Evolutionary conservation across 2,113 vertebrate species (phyloP).

Genomic region (Anoplopoma fimbria): DNA sequence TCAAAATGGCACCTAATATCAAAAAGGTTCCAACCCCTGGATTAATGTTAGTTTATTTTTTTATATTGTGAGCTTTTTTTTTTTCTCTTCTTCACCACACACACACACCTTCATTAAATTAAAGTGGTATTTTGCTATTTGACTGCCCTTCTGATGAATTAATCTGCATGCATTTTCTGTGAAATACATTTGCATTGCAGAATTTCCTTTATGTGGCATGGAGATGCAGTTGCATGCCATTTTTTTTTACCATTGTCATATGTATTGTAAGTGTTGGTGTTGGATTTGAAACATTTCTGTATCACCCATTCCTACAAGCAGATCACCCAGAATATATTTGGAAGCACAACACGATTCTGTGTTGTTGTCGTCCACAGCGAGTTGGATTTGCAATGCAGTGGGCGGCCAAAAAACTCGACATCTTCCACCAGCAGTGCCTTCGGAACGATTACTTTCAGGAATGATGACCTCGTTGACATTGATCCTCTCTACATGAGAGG

Average conservation of each 20-base stretch:
- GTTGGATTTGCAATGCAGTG: not conserved
- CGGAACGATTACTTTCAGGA: conserved; percentile 59
- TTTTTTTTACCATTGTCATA: not conserved
- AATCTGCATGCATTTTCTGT: not conserved
- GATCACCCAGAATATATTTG: not conserved
- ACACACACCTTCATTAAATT: no score
- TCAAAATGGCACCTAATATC: not conserved
- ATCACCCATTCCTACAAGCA: not conserved
- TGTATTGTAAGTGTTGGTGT: not conserved
- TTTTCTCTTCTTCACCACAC: no score
- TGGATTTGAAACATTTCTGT: not conserved
- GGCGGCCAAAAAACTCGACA: not conserved
- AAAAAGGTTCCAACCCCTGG: not conserved
- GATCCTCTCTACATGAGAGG: conserved; percentile 62
- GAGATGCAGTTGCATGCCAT: not conserved
- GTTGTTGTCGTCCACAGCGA: not conserved
- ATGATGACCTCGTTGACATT: conserved; percentile 66
- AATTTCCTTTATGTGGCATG: not conserved
- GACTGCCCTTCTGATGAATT: not conserved
- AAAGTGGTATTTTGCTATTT: not conserved
- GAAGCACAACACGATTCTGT: not conserved
- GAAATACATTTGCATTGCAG: not conserved
- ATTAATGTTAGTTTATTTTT: not conserved
- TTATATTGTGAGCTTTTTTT: not conserved
- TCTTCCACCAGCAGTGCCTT: not conserved